These are phyloP conservation scores for Trachymyrmex septentrionalis DNA, from an alignment of 1,140 invertebrate species.

Conservation along the genomic window DNA sequence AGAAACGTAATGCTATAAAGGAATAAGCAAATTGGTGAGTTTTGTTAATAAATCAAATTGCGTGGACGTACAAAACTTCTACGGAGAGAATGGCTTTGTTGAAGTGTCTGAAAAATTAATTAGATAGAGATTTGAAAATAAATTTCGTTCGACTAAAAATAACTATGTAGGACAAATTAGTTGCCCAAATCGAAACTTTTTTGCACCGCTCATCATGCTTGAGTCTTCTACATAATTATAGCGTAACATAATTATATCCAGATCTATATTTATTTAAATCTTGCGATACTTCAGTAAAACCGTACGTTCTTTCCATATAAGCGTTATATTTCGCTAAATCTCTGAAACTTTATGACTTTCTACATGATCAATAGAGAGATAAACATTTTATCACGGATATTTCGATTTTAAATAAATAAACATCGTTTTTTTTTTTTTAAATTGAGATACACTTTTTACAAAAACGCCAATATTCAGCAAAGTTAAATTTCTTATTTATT, in stretches of 20 bases:
- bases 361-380: neutral
- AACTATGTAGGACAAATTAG: no score
- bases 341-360: neutral
- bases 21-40: neutral
- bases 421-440: neutral
- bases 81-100: no score
- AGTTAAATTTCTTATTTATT: neutral
- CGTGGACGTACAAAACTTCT: neutral
- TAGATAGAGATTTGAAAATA: no score
- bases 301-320: neutral
- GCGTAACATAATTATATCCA: no score
- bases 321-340: neutral
- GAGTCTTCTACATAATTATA: no score
- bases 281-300: no score
- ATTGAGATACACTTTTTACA: neutral
- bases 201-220: no score
- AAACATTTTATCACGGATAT: neutral
- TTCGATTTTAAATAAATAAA: neutral
- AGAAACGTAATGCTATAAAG: neutral
- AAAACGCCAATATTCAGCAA: neutral
- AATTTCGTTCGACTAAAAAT: no score
- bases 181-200: no score
- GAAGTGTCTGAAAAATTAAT: no score
- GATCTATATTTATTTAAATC: neutral
- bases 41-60: neutral